Conservation (phyloP, 2,113 vertebrate species). For the Chroicocephalus ridibundus region DNA sequence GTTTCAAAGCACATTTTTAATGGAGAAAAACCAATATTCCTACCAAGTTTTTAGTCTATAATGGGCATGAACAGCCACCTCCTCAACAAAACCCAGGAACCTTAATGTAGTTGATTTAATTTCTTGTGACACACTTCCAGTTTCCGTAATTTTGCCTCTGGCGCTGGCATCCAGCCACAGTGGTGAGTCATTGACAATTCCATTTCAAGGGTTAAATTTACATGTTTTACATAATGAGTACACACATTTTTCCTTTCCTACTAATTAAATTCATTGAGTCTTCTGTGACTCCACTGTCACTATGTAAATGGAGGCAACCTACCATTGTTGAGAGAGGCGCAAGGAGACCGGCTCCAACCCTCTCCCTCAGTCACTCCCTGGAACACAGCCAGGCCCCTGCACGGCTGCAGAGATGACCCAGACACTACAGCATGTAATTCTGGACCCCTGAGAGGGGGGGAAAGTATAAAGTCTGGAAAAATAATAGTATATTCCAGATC, state of each 20-base stretch:
- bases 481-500: not conserved
- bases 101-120: not conserved
- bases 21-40: not conserved
- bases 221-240: conserved; percentile 63
- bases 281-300: conserved; percentile 28
- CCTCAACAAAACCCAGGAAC: not conserved
- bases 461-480: not conserved
- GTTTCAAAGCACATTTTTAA: not conserved
- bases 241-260: conserved; percentile 30
- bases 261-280: conserved; percentile 64
- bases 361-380: not conserved
- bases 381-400: conserved; percentile 27
- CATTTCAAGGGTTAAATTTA: conserved; percentile 59
- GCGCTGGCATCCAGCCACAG: not conserved
- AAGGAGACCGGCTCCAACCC: not conserved
- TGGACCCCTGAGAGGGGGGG: not conserved
- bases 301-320: conserved; percentile 42
- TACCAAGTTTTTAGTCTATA: not conserved
- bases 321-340: not conserved
- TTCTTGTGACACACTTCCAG: conserved; percentile 4
- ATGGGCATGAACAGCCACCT: not conserved
- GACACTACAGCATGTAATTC: not conserved
- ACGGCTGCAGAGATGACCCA: not conserved
- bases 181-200: not conserved
- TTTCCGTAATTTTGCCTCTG: conserved; percentile 24